Evolutionary conservation across 2,888 invertebrate genomes (phyloP).

Genomic region (Drosophila anomelani): DNA sequence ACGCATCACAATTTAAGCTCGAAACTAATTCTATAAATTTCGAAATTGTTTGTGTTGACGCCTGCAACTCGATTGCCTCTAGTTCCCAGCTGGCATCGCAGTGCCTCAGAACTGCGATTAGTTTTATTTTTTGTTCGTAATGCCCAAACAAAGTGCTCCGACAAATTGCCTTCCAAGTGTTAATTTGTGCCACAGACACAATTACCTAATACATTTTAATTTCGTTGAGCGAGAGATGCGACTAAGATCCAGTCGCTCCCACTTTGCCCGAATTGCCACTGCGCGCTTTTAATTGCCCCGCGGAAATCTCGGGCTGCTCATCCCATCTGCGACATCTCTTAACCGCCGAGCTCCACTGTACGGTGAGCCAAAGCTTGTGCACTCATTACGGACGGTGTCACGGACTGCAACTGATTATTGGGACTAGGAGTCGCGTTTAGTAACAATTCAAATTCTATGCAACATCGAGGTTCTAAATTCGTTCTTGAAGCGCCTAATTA

Average conservation of each 20-base stretch:
- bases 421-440: background rate
- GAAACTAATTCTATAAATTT: background rate
- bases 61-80: conserved; percentile 18
- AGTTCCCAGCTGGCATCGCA: conserved; percentile 8
- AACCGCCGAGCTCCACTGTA: conserved; percentile 19
- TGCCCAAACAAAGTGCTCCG: conserved; percentile 53
- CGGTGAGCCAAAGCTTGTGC: conserved; percentile 31
- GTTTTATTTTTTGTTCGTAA: conserved; percentile 28
- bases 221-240: conserved; percentile 60
- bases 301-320: conserved; percentile 18
- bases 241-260: conserved; percentile 21
- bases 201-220: conserved; percentile 78
- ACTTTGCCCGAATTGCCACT: conserved; percentile 19
- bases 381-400: conserved; percentile 56
- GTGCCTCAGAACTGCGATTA: background rate
- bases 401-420: conserved; percentile 53
- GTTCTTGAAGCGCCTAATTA: too few species aligned
- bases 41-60: background rate
- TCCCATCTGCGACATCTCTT: conserved; percentile 20
- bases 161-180: conserved; percentile 75
- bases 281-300: conserved; percentile 41
- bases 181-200: conserved; percentile 78
- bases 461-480: too few species aligned
- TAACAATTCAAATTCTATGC: too few species aligned
- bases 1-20: background rate